Evolutionary conservation across 2,797 vertebrate species (phyloP).

Genomic region (Gobio occitaniae): DNA sequence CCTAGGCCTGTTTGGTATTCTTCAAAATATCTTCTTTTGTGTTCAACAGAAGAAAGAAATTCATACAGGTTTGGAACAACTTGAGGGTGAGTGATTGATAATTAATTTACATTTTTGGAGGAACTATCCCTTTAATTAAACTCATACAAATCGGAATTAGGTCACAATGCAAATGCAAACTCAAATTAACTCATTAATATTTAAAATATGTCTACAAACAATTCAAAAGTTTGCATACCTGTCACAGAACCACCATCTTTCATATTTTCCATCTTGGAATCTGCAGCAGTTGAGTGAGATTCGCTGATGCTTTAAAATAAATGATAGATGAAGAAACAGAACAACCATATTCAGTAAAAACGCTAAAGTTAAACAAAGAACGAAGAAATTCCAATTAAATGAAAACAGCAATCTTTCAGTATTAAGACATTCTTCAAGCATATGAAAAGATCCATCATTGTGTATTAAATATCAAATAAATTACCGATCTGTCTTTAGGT

Average conservation of each 20-base stretch:
- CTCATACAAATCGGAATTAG: not conserved
- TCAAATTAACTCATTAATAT: not conserved
- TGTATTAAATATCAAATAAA: not conserved
- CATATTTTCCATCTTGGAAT: not conserved
- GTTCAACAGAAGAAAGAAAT: not conserved
- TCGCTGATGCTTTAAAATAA: not conserved
- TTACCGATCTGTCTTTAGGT: constrained; percentile 45
- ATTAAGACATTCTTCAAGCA: not conserved
- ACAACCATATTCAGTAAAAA: not conserved
- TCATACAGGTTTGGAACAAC: not conserved
- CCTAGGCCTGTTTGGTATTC: not conserved
- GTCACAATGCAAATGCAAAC: not conserved
- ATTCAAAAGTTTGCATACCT: constrained; percentile 27
- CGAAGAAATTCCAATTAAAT: not conserved
- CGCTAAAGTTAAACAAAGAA: not conserved
- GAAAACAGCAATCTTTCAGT: not conserved
- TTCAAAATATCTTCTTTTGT: not conserved
- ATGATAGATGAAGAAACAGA: constrained; percentile 11
- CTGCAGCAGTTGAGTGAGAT: not conserved
- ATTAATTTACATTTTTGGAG: not conserved
- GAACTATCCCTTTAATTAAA: not conserved
- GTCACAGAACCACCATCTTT: not conserved
- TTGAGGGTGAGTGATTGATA: not conserved
- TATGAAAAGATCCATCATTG: not conserved
- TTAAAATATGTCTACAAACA: not conserved